Percentiles rank a stretch among this genome's conserved stretches.
Conservation (phyloP, 1,140 invertebrate genomes). For the Rhagoletis zephyria region DNA sequence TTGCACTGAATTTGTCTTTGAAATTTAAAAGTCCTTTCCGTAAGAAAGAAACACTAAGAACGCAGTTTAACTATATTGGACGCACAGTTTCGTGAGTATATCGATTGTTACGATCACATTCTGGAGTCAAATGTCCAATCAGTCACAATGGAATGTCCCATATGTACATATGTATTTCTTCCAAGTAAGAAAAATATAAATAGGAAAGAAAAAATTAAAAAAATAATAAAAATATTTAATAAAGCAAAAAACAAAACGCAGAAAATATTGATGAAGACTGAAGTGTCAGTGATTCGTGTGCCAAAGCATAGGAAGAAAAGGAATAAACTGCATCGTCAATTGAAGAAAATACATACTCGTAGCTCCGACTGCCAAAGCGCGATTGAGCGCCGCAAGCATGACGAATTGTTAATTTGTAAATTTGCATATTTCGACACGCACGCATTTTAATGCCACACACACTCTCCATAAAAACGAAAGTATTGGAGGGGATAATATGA, state of each 20-base stretch:
- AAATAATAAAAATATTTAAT: background rate
- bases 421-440: slow-evolving; percentile 51
- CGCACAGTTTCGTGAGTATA: no score
- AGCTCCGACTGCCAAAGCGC: background rate
- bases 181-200: background rate
- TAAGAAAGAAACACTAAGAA: no score
- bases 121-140: no score
- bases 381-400: background rate
- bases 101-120: no score
- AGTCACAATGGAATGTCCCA: no score
- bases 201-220: background rate
- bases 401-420: slow-evolving; percentile 53
- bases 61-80: no score
- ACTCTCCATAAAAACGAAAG: background rate
- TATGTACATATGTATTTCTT: background rate
- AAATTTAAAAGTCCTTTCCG: no score
- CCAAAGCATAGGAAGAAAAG: background rate
- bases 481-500: background rate
- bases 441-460: slow-evolving; percentile 1
- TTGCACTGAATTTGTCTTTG: no score
- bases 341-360: background rate
- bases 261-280: slow-evolving; percentile 32
- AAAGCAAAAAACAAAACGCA: slow-evolving; percentile 1
- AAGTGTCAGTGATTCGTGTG: background rate
- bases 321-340: background rate